Base-by-base conservation (phyloP, 1,140 invertebrate genomes). In the Lordiphosa collinella region DNA sequence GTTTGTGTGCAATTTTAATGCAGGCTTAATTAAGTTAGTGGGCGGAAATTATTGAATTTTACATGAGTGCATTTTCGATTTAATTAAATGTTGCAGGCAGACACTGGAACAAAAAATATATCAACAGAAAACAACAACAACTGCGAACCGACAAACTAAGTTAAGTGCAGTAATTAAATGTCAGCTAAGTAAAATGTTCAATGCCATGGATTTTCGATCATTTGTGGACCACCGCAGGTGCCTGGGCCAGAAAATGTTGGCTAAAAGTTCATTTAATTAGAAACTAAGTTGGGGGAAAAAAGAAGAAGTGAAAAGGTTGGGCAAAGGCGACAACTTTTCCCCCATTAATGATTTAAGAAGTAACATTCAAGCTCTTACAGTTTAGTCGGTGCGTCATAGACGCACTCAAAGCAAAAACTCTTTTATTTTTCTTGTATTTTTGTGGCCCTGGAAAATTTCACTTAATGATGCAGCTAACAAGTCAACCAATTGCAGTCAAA, bases 31-130 rank as follows among this genome's bases (percentile, higher is more conserved):
- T 72, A 76, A 76, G 58, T 82, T 76, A 78, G 78, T 55, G 29
- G 55, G 62, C 52, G 72, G 62, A 78, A 84, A 84, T 78, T 76
- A 84, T 80, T 84, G 71, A 71, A 78, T 84, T 80, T 78, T 43
- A 57, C 78, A 80, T 84, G 78, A 82, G 76, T 76, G 76, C 78
- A 78, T 67, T 61, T 55, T 51, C 58, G 72, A 84, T 84, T 84
- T 35, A 61, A 82, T 82, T 84, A 76, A 72, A 63, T 43, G 8
- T 12, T 11, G 22, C 16, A 18, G 40, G 34, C 32, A 25, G 35
- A 14, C 2, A 29, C 31, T 31, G 32, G 8, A 29, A 31, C 50
- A 50, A 51, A 61, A 41, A 53, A 13, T 16, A 18, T 3, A 29
- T n/a, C 5, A 47, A 50, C 47, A 25, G 32, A n/a, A n/a, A 50